These are phyloP conservation scores for Amphiura filiformis DNA, from an alignment of 35 echinoderm and acorn worm species.

Conservation along the genomic window DNA sequence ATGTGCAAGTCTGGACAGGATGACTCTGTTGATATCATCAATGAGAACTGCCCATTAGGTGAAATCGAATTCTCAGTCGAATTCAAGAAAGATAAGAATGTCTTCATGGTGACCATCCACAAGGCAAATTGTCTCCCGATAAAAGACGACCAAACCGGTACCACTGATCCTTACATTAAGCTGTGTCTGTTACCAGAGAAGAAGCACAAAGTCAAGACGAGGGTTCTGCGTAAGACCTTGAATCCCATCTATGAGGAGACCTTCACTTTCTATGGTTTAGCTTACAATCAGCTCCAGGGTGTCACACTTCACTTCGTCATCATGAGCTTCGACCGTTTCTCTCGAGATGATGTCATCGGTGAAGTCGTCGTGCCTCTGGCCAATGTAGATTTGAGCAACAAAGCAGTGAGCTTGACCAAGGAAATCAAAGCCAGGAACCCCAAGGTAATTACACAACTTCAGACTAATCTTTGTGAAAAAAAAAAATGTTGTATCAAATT, in stretches of 20 bases:
- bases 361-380: conserved; percentile 96
- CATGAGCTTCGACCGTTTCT: conserved; percentile 98
- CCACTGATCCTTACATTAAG: conserved; percentile 97
- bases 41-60: conserved; percentile 55
- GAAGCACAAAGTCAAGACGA: conserved; percentile 99
- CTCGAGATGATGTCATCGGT: conserved; percentile 93
- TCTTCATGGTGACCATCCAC: conserved; percentile 96
- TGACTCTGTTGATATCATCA: conserved; percentile 35
- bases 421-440: conserved; percentile 91
- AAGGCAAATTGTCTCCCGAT: conserved; percentile 72
- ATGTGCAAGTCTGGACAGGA: conserved; percentile 34
- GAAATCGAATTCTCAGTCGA: conserved; percentile 84
- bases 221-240: conserved; percentile 87
- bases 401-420: conserved; percentile 66
- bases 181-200: conserved; percentile 95
- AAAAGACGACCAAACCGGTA: conserved; percentile 76
- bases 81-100: conserved; percentile 77
- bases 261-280: conserved; percentile 95
- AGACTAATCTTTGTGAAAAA: neutral
- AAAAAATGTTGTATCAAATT: neutral
- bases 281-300: conserved; percentile 97
- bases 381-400: conserved; percentile 86
- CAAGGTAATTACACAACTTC: conserved; percentile 54
- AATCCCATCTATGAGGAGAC: conserved; percentile 98
- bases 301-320: conserved; percentile 97